Evolutionary conservation across 2,797 vertebrate species (phyloP), one percentile per base, ranked within the genome.

Genomic region (Tragopan temminckii): DNA sequence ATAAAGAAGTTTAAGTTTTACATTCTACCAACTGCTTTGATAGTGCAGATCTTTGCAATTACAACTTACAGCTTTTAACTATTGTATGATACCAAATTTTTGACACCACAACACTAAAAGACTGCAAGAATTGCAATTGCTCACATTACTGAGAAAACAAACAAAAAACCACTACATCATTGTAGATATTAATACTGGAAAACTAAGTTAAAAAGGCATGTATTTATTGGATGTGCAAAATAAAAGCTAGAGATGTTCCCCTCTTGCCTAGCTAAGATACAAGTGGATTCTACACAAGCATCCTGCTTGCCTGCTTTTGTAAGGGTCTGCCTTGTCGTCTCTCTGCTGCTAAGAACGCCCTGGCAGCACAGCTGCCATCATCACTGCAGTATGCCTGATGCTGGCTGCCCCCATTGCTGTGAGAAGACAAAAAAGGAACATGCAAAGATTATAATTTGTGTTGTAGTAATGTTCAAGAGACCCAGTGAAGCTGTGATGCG

Each of bases 1-100:
- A 86, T 58, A 7, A 86, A 88, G 20, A n/a, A 53, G 10, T 52
- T 68, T 69, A 18, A 84, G 8, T 78, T 85, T 83, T 58, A 78
- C 0, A 0, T 69, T 50, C 58, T 5, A 11, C 3, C 24, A 23
- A 17, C 31, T 48, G 8, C 29, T 70, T 90, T 64, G 76, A 61
- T 13, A 59, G 27, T 35, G 57, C 0, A 2, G 35, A 86, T 70
- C 7, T 67, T 64, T 31, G 7, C 15, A 40, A 5, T 11, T 40
- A 67, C 8, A 7, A 69, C 78, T 45, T 62, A 57, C 5, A 29
- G 21, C 33, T 62, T 17, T 80, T 45, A 64, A 29, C 8, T 63
- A 31, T 11, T 24, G 4, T 40, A 13, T n/a, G 18, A 79, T 52
- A 36, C 15, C 29, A 74, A 21, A 71, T 5, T 20, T 68, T 2